Evolutionary conservation across 2,888 invertebrate species (phyloP), one percentile per base, ranked within the genome.

Genomic region (Adineta ricciae): DNA sequence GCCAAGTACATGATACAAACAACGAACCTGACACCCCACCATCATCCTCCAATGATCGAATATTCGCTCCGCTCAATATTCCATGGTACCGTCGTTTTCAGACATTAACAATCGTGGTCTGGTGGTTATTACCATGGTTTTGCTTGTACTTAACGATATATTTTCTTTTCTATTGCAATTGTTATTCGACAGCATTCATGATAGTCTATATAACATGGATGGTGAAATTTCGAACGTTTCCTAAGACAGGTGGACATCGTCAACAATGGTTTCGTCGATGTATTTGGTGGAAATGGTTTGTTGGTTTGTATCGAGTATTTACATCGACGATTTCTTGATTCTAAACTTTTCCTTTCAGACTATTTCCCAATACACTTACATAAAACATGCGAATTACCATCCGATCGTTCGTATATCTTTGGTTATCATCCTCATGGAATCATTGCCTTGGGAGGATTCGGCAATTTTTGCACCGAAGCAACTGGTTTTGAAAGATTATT

Each of bases 401-500:
- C 95, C 0, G 91, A 93, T 52, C 93, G 92, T 88, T 96, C 95
- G 90, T 97, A 97, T 89, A 91, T 97, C 36, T 88, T 91, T 86
- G 95, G 95, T 9, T 93, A 93, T 86, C 96, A 95, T 90, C 97
- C 97, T 0, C 97, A 98, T 90, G 97, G 97, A 1, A 92, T 96
- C 0, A 91, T 97, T 27, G 94, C 94, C 83, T 93, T 93, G 41
- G 96, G 96, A 0, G 93, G 93, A 0, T 94, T 95, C 87, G 92
- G 93, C 0, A 93, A 94, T 73, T 96, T 97, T 91, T 93, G 93
- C 0, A 94, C 94, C 0, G 94, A 92, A 87, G 92, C 90, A 27
- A 91, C 91, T 0, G 90, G 90, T 27, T 91, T 92, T 87, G 89
- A 90, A 83, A 87, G 90, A 84, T 85, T 88, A 64, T 92, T 91